Evolutionary conservation across 2,888 invertebrate genomes (phyloP).

Genomic region (Agelastica alni): DNA sequence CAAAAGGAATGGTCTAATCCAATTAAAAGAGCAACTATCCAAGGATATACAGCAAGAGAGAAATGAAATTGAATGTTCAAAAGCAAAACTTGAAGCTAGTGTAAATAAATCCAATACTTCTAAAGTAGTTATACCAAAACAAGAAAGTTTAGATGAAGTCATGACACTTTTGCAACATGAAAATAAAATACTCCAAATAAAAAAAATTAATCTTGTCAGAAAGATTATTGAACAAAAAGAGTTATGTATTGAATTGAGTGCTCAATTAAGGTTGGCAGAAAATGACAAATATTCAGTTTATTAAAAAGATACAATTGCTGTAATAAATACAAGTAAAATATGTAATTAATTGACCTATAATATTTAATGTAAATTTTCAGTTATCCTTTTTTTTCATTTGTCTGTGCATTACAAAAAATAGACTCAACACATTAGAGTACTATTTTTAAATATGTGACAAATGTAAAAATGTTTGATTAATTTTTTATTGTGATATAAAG

Average conservation of each 20-base stretch:
- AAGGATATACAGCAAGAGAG: constrained; percentile 74
- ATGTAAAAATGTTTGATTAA: too few species aligned
- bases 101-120: constrained; percentile 13
- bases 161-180: constrained; percentile 53
- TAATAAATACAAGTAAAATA: too few species aligned
- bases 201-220: constrained; percentile 55
- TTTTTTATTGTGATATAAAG: too few species aligned
- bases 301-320: too few species aligned
- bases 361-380: too few species aligned
- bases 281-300: constrained; percentile 32
- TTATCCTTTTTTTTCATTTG: too few species aligned
- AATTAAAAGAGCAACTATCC: constrained; percentile 70
- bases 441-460: too few species aligned
- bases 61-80: constrained; percentile 64
- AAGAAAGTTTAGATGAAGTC: constrained; percentile 49
- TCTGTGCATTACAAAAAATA: too few species aligned
- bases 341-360: too few species aligned
- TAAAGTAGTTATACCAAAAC: constrained; percentile 35
- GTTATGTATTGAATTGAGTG: constrained; percentile 53
- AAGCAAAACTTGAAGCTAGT: constrained; percentile 22
- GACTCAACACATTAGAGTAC: too few species aligned
- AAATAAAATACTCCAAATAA: constrained; percentile 56
- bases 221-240: constrained; percentile 56
- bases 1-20: constrained; percentile 69
- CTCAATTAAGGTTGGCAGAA: constrained; percentile 36